Base-by-base conservation (phyloP, 2,113 vertebrate species). In the Onychorhynchus coronatus region DNA sequence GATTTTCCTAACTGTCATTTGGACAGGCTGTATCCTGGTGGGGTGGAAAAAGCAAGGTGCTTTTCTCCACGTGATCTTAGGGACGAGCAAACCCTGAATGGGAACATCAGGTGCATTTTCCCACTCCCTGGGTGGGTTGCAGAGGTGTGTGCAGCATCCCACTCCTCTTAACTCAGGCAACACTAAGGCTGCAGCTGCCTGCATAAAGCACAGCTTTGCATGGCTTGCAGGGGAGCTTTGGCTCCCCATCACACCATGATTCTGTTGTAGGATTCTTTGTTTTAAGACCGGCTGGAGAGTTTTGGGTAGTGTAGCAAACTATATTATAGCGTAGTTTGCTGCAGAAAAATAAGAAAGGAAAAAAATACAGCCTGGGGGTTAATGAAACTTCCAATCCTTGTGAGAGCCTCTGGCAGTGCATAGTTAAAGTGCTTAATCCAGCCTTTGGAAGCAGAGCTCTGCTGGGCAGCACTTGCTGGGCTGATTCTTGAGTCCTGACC, bases 81-180 rank as follows among this genome's bases (percentile, higher is more conserved):
- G 5, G 6, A 11, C 9, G 3, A 24, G 16, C 15, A 49, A 30
- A 44, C 0, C 0, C 13, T 10, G 28, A 3, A 14, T 27, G 44
- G 49, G 21, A n/a, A 11, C 33, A 14, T 11, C 15, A 5, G 11
- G 44, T 2, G 37, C 2, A 2, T 37, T 49, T 37, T 35, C 50
- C 50, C 50, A 9, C 20, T 12, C 8, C 52, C 52, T 68, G 78
- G 12, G 12, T 9, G 11, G 21, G 28, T 31, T 49, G 37, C 44
- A 28, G 72, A 11, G 39, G 28, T 11, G 21, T 42, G 17, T 46
- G 22, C 25, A 47, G 41, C 5, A 2, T 22, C 27, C 8, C 24
- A 16, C 8, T 41, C 31, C 8, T 5, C 8, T 12, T 6, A 22
- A 23, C 12, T 1, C 7, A 7, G 30, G 18, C 27, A 35, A 4